phyloP scores from a whole-genome alignment of 2,888 invertebrate genomes.

The Sympetrum striolatum region DNA sequence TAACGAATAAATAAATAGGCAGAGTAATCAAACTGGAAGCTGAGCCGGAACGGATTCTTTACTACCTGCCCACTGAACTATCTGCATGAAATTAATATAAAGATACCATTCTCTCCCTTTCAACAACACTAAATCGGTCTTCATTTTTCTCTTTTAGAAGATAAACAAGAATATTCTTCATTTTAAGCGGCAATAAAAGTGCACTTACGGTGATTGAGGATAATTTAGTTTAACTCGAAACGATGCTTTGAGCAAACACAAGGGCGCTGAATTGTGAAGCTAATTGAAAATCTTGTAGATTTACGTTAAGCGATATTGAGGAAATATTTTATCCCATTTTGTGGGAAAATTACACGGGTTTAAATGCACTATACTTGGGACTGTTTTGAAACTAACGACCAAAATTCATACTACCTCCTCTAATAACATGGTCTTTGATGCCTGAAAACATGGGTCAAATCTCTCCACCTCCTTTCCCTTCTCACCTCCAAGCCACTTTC shows the following conservation, averaged over 20 bases:
- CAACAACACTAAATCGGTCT: too few species aligned
- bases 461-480: neutral
- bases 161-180: too few species aligned
- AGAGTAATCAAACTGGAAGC: too few species aligned
- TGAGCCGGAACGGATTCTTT: too few species aligned
- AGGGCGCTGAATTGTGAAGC: neutral
- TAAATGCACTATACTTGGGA: neutral
- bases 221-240: neutral
- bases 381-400: neutral
- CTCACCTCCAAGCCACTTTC: neutral
- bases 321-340: neutral
- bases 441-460: slow-evolving; percentile 33
- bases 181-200: neutral
- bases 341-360: neutral
- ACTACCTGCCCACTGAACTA: too few species aligned
- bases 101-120: too few species aligned
- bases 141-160: too few species aligned
- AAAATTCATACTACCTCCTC: slow-evolving; percentile 27
- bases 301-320: neutral
- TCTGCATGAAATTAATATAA: too few species aligned
- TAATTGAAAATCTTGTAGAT: neutral
- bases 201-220: neutral
- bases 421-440: slow-evolving; percentile 44
- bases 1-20: too few species aligned
- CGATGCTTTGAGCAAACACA: neutral